Conservation (phyloP, 2,888 invertebrate species). For the Drosophila anceps region DNA sequence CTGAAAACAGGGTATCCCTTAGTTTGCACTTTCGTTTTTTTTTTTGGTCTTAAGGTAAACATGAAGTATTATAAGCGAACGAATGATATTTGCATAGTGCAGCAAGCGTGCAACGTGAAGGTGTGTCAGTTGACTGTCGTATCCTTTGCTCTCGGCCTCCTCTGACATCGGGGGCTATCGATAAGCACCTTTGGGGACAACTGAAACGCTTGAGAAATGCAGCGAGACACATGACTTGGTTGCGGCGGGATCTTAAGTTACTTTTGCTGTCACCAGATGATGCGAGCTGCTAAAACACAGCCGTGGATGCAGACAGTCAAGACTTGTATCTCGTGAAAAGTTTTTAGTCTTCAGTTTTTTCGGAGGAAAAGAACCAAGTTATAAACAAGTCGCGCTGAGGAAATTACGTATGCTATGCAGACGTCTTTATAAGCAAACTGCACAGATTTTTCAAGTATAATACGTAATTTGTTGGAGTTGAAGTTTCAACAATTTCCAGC, state of each 20-base stretch:
- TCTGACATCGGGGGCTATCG: conserved; percentile 35
- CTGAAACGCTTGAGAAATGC: conserved; percentile 46
- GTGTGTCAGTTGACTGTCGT: conserved; percentile 6
- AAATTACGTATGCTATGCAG: conserved; percentile 20
- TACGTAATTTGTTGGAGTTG: conserved; percentile 20
- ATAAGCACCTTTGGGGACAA: conserved; percentile 63
- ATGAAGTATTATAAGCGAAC: conserved; percentile 5
- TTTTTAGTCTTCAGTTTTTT: conserved; percentile 14
- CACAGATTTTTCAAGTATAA: conserved; percentile 9
- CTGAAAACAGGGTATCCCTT: background rate
- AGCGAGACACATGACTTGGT: conserved; percentile 30
- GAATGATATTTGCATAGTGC: conserved; percentile 37
- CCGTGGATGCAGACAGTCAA: conserved; percentile 16
- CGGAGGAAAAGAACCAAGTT: background rate
- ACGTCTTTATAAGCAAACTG: conserved; percentile 1
- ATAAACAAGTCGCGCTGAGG: conserved; percentile 5
- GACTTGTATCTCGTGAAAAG: conserved; percentile 26
- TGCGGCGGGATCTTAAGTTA: conserved; percentile 53
- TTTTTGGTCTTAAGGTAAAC: background rate
- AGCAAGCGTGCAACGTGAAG: conserved; percentile 32
- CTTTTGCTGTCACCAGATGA: conserved; percentile 60
- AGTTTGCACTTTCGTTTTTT: conserved; percentile 7
- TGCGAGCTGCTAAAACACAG: conserved; percentile 13
- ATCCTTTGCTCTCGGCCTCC: background rate
- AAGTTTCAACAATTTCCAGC: background rate